phyloP scores from a whole-genome alignment of 1,140 invertebrate species.

The Papilio polytes region DNA sequence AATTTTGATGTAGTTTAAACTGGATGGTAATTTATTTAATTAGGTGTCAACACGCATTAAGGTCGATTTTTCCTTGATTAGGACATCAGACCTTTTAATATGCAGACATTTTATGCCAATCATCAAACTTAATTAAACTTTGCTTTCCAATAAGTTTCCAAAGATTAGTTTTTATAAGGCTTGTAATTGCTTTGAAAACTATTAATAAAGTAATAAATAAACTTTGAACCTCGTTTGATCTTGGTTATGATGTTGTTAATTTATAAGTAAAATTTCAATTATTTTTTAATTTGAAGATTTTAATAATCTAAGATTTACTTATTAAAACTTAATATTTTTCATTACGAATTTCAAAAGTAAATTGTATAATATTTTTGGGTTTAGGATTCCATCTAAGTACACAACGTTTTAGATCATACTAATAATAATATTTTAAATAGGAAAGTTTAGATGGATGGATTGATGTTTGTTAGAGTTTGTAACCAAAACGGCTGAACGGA shows the following conservation, averaged over 20 bases:
- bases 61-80: neutral
- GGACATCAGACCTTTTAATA: neutral
- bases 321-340: neutral
- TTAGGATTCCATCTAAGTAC: neutral
- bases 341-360: neutral
- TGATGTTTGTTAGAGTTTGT: too few species aligned
- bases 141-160: neutral
- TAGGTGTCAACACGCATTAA: neutral
- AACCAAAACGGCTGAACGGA: too few species aligned
- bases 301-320: neutral
- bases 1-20: constrained; percentile 16
- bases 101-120: neutral
- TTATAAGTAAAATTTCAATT: neutral
- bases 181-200: constrained; percentile 23
- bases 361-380: neutral
- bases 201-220: neutral
- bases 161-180: neutral
- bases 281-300: neutral
- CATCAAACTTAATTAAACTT: constrained; percentile 14
- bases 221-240: neutral
- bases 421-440: too few species aligned
- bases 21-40: neutral
- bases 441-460: too few species aligned
- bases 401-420: neutral
- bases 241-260: neutral